These are phyloP conservation scores for Chiridota heheva DNA, from an alignment of 35 echinoderm and acorn worm species.

Conservation along the genomic window DNA sequence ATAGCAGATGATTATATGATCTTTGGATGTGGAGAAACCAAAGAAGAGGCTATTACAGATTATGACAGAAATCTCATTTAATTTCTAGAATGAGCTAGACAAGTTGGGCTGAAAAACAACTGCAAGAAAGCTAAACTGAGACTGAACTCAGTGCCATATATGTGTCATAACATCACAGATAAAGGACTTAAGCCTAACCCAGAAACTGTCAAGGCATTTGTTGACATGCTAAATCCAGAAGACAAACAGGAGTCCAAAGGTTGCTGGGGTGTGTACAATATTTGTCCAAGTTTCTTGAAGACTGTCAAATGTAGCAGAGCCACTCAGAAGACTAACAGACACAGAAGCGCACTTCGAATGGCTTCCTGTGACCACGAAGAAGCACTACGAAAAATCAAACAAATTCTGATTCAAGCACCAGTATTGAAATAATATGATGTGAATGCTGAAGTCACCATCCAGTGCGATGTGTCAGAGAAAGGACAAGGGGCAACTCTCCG, in stretches of 20 bases:
- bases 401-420: slow-evolving; percentile 26
- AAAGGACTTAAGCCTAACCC: slow-evolving; percentile 10
- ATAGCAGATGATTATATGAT: slow-evolving; percentile 41
- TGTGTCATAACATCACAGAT: slow-evolving; percentile 1
- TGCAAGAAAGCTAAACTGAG: neutral
- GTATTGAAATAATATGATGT: slow-evolving; percentile 55
- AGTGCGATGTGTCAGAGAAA: slow-evolving; percentile 51
- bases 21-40: slow-evolving; percentile 37
- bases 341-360: slow-evolving; percentile 48
- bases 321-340: slow-evolving; percentile 51
- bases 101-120: slow-evolving; percentile 57
- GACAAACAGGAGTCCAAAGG: slow-evolving; percentile 39
- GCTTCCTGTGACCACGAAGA: slow-evolving; percentile 25
- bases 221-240: slow-evolving; percentile 22
- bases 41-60: slow-evolving; percentile 29
- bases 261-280: slow-evolving; percentile 51
- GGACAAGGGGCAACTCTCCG: slow-evolving; percentile 49
- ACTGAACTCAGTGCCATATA: slow-evolving; percentile 12
- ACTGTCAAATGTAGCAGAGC: slow-evolving; percentile 56
- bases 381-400: slow-evolving; percentile 34
- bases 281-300: slow-evolving; percentile 47
- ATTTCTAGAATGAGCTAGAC: slow-evolving; percentile 30
- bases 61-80: slow-evolving; percentile 41
- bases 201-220: slow-evolving; percentile 23
- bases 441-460: slow-evolving; percentile 31